A percentile compares a stretch with the other conserved stretches of the same genome.
Conservation (phyloP, 2,113 vertebrate species). For the Hippocampus barbouri region DNA sequence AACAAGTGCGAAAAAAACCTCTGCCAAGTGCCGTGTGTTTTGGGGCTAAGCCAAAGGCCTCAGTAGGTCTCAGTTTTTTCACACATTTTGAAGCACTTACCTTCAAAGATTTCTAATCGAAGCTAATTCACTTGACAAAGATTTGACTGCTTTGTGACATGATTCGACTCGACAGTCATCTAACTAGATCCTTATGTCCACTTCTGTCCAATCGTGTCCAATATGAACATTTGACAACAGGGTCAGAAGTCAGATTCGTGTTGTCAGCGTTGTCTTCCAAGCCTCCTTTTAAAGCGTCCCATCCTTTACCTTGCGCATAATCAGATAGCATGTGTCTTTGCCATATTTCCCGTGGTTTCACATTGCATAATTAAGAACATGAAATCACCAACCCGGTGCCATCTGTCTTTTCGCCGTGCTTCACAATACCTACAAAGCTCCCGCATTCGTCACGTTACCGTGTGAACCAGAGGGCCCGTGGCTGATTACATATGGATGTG, state of each 20-base stretch:
- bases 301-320: not conserved
- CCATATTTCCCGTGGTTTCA: conserved; percentile 15
- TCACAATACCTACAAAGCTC: conserved; percentile 15
- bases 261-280: too few species aligned
- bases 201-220: too few species aligned
- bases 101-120: too few species aligned
- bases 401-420: conserved; percentile 17
- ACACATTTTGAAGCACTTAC: too few species aligned
- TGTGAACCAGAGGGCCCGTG: conserved; percentile 10
- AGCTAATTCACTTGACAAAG: too few species aligned
- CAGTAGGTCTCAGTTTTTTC: too few species aligned
- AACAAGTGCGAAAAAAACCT: conserved; percentile 41
- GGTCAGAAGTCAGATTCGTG: too few species aligned
- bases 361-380: conserved; percentile 34
- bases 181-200: too few species aligned
- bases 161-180: too few species aligned
- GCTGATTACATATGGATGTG: conserved; percentile 36
- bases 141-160: too few species aligned
- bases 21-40: not conserved
- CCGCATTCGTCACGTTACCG: conserved; percentile 34
- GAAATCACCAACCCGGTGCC: conserved; percentile 5
- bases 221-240: too few species aligned
- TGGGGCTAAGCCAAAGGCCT: not conserved
- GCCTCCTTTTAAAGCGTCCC: not conserved
- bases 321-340: not conserved